A percentile compares a stretch with the other conserved stretches of the same genome.
phyloP scores from a whole-genome alignment of 2,888 invertebrate genomes.

The Eretmocerus hayati region DNA sequence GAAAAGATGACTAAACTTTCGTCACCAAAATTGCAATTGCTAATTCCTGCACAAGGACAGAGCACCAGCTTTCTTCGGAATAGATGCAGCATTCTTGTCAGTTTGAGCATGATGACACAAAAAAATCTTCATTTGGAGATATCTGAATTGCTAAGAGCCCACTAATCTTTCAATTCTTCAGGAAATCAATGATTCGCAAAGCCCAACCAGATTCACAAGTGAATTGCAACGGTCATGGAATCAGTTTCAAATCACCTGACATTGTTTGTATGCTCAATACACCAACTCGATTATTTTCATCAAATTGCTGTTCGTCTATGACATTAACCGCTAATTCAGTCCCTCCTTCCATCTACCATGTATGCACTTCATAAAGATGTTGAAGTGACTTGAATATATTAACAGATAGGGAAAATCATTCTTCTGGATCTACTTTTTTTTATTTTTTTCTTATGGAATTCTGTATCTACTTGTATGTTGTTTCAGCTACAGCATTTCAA shows the following conservation, averaged over 20 bases:
- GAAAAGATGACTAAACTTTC: conserved; percentile 11
- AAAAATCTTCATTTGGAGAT: conserved; percentile 85
- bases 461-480: too few relatives aligned
- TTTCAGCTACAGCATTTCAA: conserved; percentile 77
- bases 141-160: conserved; percentile 77
- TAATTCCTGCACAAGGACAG: conserved; percentile 79
- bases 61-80: conserved; percentile 76
- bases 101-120: conserved; percentile 77
- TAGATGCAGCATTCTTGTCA: conserved; percentile 65
- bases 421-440: conserved; percentile 75
- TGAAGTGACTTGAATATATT: conserved; percentile 82
- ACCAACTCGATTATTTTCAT: conserved; percentile 83
- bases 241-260: conserved; percentile 69
- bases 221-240: conserved; percentile 87
- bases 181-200: conserved; percentile 74
- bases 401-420: conserved; percentile 83
- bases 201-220: conserved; percentile 92
- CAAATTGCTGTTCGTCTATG: conserved; percentile 81
- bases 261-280: conserved; percentile 92
- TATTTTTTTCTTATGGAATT: too few relatives aligned
- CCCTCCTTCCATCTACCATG: conserved; percentile 80
- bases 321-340: conserved; percentile 76
- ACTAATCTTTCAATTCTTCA: conserved; percentile 76
- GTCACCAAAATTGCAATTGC: conserved; percentile 66
- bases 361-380: conserved; percentile 91